These are phyloP conservation scores for Drosophila ironensis DNA, from an alignment of 1,140 invertebrate species.

Conservation along the genomic window DNA sequence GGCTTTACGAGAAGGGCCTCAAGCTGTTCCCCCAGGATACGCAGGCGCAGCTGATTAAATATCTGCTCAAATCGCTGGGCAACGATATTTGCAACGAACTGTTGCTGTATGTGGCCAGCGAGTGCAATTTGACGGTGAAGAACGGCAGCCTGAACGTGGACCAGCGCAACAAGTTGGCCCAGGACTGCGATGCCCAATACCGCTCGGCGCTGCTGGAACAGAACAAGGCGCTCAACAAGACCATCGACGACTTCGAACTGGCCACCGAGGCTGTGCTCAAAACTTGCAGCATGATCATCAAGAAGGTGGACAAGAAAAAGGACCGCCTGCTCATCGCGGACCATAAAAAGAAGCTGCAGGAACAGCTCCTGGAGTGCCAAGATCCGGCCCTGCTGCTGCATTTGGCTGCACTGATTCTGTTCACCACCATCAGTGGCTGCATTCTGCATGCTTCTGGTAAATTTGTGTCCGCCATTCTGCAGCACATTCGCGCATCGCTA, in stretches of 20 bases:
- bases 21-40: conserved; percentile 85
- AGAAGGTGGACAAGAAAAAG: conserved; percentile 94
- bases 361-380: conserved; percentile 87
- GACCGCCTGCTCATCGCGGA: conserved; percentile 89
- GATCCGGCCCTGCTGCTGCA: conserved; percentile 94
- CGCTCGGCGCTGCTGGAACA: conserved; percentile 85
- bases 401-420: conserved; percentile 90
- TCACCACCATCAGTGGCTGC: conserved; percentile 89
- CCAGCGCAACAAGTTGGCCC: conserved; percentile 86
- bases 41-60: conserved; percentile 88
- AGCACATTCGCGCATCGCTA: conserved; percentile 87
- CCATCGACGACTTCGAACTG: conserved; percentile 90
- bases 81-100: conserved; percentile 92
- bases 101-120: conserved; percentile 87
- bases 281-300: conserved; percentile 91
- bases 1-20: conserved; percentile 93
- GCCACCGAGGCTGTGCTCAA: conserved; percentile 88
- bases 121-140: conserved; percentile 85
- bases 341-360: conserved; percentile 91
- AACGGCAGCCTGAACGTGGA: conserved; percentile 85
- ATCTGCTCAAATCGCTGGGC: conserved; percentile 92
- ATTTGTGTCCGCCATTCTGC: conserved; percentile 91
- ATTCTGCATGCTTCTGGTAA: conserved; percentile 95
- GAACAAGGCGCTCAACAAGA: conserved; percentile 85
- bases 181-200: conserved; percentile 85